phyloP scores from a whole-genome alignment of 2,888 invertebrate species.

The Campaea margaritaria region DNA sequence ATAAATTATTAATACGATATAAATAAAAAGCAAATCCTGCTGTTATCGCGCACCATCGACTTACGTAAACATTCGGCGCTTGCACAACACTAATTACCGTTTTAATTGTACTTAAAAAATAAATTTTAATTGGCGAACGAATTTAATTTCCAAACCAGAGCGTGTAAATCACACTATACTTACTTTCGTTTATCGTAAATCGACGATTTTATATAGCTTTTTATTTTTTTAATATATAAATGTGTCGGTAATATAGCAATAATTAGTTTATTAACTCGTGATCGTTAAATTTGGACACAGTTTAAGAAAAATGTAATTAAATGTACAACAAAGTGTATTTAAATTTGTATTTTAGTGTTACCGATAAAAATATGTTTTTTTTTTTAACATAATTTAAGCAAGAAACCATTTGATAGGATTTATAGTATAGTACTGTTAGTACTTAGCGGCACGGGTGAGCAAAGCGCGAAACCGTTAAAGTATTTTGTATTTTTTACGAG shows the following conservation, averaged over 20 bases:
- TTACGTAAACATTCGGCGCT: conserved; percentile 27
- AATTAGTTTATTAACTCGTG: conserved; percentile 40
- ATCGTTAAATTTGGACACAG: conserved; percentile 36
- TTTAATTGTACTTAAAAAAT: conserved; percentile 67
- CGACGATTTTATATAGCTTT: conserved; percentile 57
- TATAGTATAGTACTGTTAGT: too few species aligned
- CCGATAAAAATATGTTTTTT: conserved; percentile 46
- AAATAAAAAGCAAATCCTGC: background rate
- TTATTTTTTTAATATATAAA: conserved; percentile 42
- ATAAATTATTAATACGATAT: background rate
- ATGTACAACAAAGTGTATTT: conserved; percentile 34
- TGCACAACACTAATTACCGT: conserved; percentile 53
- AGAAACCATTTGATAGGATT: too few species aligned
- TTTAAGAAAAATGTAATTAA: conserved; percentile 40
- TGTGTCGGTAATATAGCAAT: conserved; percentile 53
- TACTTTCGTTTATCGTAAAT: conserved; percentile 64
- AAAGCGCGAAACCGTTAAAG: too few species aligned
- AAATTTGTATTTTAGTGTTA: conserved; percentile 47
- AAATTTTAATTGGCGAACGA: conserved; percentile 59
- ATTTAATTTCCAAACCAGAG: conserved; percentile 46
- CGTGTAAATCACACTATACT: conserved; percentile 62
- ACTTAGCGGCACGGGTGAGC: too few species aligned
- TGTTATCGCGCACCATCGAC: conserved; percentile 24
- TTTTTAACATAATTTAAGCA: conserved; percentile 33
- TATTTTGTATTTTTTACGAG: too few species aligned